Percentiles rank a stretch among this genome's conserved stretches.
Conservation (phyloP, 1,140 invertebrate species). For the Reticulitermes speratus region DNA sequence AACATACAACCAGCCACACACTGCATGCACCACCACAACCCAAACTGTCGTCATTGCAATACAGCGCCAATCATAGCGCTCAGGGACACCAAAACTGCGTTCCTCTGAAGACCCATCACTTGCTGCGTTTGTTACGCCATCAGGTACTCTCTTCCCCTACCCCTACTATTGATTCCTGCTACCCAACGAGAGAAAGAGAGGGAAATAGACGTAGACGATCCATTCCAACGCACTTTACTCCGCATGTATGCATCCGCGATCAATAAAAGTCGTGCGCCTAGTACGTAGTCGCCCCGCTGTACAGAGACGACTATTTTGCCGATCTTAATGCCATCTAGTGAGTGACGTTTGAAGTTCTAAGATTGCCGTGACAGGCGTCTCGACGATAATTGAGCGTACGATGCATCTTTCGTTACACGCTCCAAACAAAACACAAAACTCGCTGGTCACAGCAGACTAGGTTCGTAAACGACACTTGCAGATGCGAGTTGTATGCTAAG, state of each 20-base stretch:
- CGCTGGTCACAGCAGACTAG: too few species aligned
- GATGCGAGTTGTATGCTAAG: too few species aligned
- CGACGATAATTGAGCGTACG: not conserved
- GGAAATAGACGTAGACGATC: not conserved
- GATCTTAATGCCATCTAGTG: not conserved
- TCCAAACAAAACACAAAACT: too few species aligned
- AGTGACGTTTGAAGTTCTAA: not conserved
- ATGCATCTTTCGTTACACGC: too few species aligned
- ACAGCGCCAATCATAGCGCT: not conserved
- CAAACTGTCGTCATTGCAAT: conserved; percentile 3
- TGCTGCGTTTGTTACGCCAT: not conserved
- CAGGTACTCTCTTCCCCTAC: not conserved
- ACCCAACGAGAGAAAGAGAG: not conserved
- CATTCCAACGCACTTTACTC: conserved; percentile 17
- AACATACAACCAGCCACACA: not conserved
- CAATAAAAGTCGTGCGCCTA: conserved; percentile 2
- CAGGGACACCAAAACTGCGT: not conserved
- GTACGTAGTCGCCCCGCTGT: not conserved
- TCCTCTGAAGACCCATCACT: not conserved
- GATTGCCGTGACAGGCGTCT: not conserved
- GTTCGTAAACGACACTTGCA: too few species aligned
- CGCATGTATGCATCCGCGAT: not conserved
- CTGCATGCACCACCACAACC: conserved; percentile 7
- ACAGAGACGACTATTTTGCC: not conserved
- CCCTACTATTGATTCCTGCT: not conserved